Evolutionary conservation across 2,113 vertebrate genomes (phyloP), one percentile per base, ranked within the genome.

Genomic region (Ptyas mucosa): DNA sequence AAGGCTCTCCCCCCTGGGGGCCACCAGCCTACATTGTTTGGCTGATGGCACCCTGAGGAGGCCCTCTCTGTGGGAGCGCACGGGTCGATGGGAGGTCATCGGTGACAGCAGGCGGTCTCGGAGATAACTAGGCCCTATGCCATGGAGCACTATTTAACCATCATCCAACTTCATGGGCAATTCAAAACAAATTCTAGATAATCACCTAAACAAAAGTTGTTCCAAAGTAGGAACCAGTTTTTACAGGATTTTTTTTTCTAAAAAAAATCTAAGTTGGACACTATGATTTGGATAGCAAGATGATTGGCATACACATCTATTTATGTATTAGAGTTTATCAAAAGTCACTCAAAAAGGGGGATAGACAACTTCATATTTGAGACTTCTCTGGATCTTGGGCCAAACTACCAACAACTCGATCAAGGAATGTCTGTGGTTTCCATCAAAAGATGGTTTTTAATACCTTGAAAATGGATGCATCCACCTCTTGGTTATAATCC

Each of bases 401-500:
- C n/a, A 34, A 34, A 6, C 75, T 81, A 81, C 75, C 34, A 81
- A 81, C 18, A 81, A 81, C 18, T 52, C 12, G 52, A 29, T 29
- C 49, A 52, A 51, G 26, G 46, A 52, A 52, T 52, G 49, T 1
- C 46, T 52, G 12, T 7, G 24, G 23, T 29, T 49, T 34, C 43
- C 14, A 53, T 49, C 29, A 49, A n/a, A 88, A 53, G 18, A 39
- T 3, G 3, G 8, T 21, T 81, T 20, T 4, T 54, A 39, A 54
- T 95, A 99, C 99, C 98, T 99, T 99, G 91, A 99, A 99, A 87
- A 99, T 99, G 0, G 98, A 99, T 0, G 99, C 99, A 2, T 99
- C 99, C 90, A 99, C 97, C 94, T 99, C 99, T 96, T 99, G 99
- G 94, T 99, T 99, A 94, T 99, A 99, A 92, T 99, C 99, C 96